Evolutionary conservation across 2,888 invertebrate species (phyloP).

Genomic region (Serrognathus titanus): DNA sequence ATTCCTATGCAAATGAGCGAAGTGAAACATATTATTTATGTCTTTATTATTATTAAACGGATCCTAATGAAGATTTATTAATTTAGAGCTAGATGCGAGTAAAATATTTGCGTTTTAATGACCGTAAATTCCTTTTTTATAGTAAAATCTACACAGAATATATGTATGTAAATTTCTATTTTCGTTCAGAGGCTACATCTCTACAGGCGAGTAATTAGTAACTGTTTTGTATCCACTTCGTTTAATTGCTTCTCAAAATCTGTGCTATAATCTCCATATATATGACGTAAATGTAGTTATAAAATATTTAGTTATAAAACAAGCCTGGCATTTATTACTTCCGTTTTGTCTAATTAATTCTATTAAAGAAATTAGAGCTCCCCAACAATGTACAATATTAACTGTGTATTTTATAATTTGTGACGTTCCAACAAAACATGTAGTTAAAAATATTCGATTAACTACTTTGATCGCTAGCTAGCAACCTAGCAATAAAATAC

Average conservation of each 20-base stretch:
- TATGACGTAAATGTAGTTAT: too few species aligned
- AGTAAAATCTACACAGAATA: neutral
- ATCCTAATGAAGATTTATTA: conserved; percentile 17
- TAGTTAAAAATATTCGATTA: too few species aligned
- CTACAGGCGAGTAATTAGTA: neutral
- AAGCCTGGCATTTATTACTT: too few species aligned
- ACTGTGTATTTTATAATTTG: too few species aligned
- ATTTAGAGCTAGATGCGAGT: neutral
- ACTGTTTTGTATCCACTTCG: neutral
- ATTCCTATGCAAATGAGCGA: conserved; percentile 1
- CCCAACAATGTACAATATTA: too few species aligned
- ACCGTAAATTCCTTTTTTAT: neutral
- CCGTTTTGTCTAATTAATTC: too few species aligned
- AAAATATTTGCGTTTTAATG: neutral
- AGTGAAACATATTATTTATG: conserved; percentile 11
- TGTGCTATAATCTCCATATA: too few species aligned
- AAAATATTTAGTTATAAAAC: too few species aligned
- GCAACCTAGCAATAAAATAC: too few species aligned
- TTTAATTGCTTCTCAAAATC: neutral
- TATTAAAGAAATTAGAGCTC: too few species aligned
- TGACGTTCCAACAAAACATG: too few species aligned
- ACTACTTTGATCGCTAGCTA: too few species aligned
- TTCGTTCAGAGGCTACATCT: neutral
- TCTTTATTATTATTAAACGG: conserved; percentile 16
- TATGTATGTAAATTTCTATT: neutral